A percentile compares a stretch with the other conserved stretches of the same genome.
Evolutionary conservation across 2,888 invertebrate genomes (phyloP).

Genomic region (Apodemia zela): DNA sequence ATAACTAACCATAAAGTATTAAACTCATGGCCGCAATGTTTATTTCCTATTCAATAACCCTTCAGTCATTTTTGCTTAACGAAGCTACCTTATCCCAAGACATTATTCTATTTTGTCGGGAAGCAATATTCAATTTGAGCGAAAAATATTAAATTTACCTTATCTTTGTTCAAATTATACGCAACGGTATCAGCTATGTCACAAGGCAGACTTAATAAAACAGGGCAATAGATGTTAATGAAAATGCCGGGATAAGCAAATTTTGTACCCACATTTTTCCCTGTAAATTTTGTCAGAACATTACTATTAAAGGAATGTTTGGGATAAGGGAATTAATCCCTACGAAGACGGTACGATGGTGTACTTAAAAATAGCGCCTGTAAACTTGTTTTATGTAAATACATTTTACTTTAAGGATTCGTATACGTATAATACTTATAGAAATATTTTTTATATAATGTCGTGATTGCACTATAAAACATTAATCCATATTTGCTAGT

Average conservation of each 20-base stretch:
- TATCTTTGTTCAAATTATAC: slow-evolving; percentile 38
- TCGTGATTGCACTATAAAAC: no score
- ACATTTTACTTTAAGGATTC: neutral
- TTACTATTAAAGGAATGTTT: slow-evolving; percentile 65
- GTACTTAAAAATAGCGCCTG: neutral
- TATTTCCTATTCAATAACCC: neutral
- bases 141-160: slow-evolving; percentile 55
- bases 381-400: neutral
- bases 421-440: no score
- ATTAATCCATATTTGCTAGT: no score
- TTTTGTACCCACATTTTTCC: slow-evolving; percentile 50
- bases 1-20: neutral
- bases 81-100: neutral
- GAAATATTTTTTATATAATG: no score
- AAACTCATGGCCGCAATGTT: neutral
- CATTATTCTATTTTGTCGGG: slow-evolving; percentile 34
- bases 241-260: slow-evolving; percentile 53
- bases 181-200: slow-evolving; percentile 31
- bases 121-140: slow-evolving; percentile 48
- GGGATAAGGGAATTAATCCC: slow-evolving; percentile 2
- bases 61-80: slow-evolving; percentile 1
- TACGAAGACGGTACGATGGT: neutral
- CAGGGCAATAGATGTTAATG: slow-evolving; percentile 58
- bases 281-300: slow-evolving; percentile 41
- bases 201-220: slow-evolving; percentile 46